phyloP scores from a whole-genome alignment of 1,140 invertebrate species.

The Drosophila trapezifrons region DNA sequence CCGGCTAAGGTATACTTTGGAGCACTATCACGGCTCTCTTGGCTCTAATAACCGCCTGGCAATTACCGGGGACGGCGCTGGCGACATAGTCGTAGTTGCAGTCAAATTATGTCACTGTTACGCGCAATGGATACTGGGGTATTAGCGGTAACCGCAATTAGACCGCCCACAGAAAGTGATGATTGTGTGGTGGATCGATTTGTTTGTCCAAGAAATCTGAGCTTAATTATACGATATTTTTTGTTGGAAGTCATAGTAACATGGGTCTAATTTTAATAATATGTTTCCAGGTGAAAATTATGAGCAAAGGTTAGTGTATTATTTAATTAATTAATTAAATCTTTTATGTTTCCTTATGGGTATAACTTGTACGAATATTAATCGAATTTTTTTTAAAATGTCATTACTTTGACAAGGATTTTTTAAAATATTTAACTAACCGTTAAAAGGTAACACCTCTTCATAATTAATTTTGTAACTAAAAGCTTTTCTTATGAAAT shows the following conservation, averaged over 20 bases:
- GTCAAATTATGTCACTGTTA: conserved; percentile 81
- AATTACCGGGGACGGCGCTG: conserved; percentile 21
- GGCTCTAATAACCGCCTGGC: conserved; percentile 70
- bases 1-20: conserved; percentile 36
- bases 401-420: no score
- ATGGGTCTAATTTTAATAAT: neutral
- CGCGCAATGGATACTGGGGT: conserved; percentile 70
- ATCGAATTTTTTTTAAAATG: no score
- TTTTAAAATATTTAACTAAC: no score
- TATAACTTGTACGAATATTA: no score
- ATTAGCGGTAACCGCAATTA: conserved; percentile 68
- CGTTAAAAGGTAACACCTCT: no score
- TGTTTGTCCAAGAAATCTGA: conserved; percentile 30
- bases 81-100: conserved; percentile 10
- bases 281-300: neutral
- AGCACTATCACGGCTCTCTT: conserved; percentile 30
- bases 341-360: neutral
- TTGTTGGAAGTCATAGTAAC: neutral
- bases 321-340: no score
- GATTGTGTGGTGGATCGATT: conserved; percentile 11
- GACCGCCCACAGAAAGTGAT: conserved; percentile 48
- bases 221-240: neutral
- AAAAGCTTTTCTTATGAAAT: no score
- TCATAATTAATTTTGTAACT: no score
- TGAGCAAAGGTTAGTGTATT: neutral